Conservation (phyloP, 2,888 invertebrate genomes). For the Synergus laeviventris region DNA sequence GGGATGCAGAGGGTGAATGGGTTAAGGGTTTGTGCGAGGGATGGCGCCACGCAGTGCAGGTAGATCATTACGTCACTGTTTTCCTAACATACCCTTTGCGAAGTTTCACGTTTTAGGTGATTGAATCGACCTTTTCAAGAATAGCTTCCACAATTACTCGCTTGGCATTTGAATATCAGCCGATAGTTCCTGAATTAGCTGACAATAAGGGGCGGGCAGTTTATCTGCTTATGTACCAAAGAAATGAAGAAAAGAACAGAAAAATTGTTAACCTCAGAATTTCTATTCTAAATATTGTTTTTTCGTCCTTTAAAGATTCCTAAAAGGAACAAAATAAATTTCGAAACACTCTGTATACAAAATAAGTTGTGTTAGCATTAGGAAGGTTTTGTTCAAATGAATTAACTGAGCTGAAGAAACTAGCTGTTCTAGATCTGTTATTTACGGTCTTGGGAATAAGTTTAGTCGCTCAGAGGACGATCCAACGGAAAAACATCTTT, state of each 20-base stretch:
- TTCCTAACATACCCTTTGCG: slow-evolving; percentile 49
- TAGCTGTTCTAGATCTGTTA: not conserved
- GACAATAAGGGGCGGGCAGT: not conserved
- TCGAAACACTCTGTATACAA: too few species aligned
- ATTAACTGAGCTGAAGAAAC: not conserved
- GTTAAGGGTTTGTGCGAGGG: slow-evolving; percentile 50
- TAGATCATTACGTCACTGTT: slow-evolving; percentile 29
- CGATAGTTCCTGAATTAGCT: slow-evolving; percentile 4
- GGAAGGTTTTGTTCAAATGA: too few species aligned
- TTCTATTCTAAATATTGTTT: too few species aligned
- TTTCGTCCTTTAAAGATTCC: too few species aligned
- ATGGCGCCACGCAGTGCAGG: slow-evolving; percentile 53
- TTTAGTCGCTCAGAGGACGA: not conserved
- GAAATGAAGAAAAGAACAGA: too few species aligned
- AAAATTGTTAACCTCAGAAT: too few species aligned
- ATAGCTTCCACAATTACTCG: slow-evolving; percentile 18
- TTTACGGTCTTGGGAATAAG: not conserved
- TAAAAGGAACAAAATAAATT: too few species aligned
- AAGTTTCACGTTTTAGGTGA: slow-evolving; percentile 40
- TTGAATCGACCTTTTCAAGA: slow-evolving; percentile 49
- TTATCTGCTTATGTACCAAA: not conserved
- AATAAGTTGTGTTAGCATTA: not conserved
- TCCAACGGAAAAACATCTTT: not conserved
- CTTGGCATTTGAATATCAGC: slow-evolving; percentile 13
- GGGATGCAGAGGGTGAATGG: slow-evolving; percentile 54